These are phyloP conservation scores for Turritopsis rubra DNA, from an alignment of 30 jellyfish, hydroid and myxozoan species.

Conservation along the genomic window DNA sequence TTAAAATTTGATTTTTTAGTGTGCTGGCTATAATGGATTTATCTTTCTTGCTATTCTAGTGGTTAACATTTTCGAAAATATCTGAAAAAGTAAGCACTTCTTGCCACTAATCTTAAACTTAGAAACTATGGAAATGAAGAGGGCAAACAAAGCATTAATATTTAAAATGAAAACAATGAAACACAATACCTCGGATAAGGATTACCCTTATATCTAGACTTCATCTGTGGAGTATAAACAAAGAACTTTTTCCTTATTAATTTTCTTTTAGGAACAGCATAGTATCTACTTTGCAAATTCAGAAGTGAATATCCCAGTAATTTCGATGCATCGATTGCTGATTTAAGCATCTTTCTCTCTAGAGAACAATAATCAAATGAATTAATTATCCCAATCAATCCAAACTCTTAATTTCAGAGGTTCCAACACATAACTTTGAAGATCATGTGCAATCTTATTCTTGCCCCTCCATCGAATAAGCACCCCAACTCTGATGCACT, in stretches of 20 bases:
- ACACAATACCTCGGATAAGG: slow-evolving; percentile 27
- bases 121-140: too few relatives aligned
- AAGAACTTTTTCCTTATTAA: slow-evolving; percentile 21
- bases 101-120: too few relatives aligned
- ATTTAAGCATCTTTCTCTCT: neutral
- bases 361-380: neutral
- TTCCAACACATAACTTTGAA: too few relatives aligned
- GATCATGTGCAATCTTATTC: too few relatives aligned
- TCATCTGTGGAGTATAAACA: slow-evolving; percentile 29
- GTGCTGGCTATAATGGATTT: too few relatives aligned
- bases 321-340: neutral
- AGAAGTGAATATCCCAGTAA: neutral
- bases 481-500: too few relatives aligned
- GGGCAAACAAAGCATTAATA: too few relatives aligned
- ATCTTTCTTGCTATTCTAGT: too few relatives aligned
- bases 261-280: slow-evolving; percentile 42
- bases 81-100: too few relatives aligned
- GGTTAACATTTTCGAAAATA: too few relatives aligned
- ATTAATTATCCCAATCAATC: neutral
- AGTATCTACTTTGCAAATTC: slow-evolving; percentile 6
- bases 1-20: too few relatives aligned
- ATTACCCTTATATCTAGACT: slow-evolving; percentile 34
- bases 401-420: neutral
- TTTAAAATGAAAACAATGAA: neutral
- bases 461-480: too few relatives aligned